A percentile compares a stretch with the other conserved stretches of the same genome.
Evolutionary conservation across 2,113 vertebrate genomes (phyloP).

Genomic region (Zapornia atra): DNA sequence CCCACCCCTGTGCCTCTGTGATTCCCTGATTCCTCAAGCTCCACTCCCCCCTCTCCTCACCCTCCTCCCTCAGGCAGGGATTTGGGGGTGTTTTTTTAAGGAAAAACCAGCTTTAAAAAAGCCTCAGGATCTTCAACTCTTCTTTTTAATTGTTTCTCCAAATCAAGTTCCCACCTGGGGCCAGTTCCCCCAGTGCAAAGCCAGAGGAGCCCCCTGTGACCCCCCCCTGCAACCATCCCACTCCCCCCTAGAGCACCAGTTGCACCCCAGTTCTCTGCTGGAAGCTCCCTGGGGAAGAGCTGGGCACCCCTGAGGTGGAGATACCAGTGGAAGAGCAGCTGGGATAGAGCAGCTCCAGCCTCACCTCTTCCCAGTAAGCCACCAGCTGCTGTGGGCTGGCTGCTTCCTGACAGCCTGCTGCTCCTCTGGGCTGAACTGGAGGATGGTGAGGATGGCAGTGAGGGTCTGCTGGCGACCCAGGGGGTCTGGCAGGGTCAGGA

Average conservation of each 20-base stretch:
- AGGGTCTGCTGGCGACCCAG: constrained; percentile 92
- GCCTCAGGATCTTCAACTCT: background rate
- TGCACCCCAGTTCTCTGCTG: accelerated
- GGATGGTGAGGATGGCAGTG: constrained; percentile 88
- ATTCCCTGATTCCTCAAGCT: too few relatives aligned
- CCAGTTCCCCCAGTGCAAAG: too few relatives aligned
- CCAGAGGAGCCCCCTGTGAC: background rate
- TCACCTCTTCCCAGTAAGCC: constrained; percentile 82
- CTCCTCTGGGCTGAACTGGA: constrained; percentile 95
- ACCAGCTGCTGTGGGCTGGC: constrained; percentile 84
- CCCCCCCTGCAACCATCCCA: background rate
- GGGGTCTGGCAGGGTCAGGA: constrained; percentile 86
- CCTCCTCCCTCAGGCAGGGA: background rate
- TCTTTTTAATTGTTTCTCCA: background rate
- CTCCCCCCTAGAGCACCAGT: background rate
- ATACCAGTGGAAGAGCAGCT: accelerated
- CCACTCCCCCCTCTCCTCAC: background rate
- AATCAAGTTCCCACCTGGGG: background rate
- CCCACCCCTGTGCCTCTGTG: too few relatives aligned
- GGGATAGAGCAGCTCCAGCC: accelerated
- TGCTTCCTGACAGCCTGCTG: constrained; percentile 78
- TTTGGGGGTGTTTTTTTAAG: too few relatives aligned
- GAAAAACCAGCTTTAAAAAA: background rate
- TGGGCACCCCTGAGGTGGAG: accelerated
- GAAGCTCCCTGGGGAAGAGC: too few relatives aligned